Percentiles rank a stretch among this genome's conserved stretches.
Conservation (phyloP, 2,113 vertebrate genomes). For the Ramphastos sulfuratus region DNA sequence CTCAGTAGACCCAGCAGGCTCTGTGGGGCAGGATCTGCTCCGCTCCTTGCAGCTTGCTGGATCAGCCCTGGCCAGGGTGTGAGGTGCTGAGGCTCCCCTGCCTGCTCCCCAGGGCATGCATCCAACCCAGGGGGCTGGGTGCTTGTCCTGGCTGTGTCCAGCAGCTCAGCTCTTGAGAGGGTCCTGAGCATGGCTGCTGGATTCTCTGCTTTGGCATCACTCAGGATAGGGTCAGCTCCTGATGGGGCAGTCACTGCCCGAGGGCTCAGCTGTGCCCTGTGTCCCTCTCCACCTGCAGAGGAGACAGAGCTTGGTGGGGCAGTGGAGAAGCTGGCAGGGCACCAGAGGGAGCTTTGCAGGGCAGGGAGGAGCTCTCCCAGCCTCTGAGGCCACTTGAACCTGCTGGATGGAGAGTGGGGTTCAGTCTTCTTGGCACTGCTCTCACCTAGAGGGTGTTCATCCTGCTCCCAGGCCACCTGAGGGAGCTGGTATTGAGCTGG, state of each 20-base stretch:
- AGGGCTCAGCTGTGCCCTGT: not conserved
- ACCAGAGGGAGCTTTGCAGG: not conserved
- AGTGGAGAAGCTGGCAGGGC: not conserved
- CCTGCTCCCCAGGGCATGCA: not conserved
- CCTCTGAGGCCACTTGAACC: not conserved
- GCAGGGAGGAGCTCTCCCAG: not conserved
- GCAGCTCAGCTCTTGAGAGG: not conserved
- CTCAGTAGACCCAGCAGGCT: not conserved
- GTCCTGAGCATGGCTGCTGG: not conserved
- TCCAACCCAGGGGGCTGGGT: not conserved
- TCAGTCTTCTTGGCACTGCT: not conserved
- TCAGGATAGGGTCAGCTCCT: not conserved
- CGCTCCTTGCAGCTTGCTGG: not conserved
- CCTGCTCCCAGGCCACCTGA: not conserved
- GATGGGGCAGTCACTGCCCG: not conserved
- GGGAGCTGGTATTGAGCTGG: not conserved
- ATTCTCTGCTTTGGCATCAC: not conserved
- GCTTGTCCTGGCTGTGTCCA: fast-evolving
- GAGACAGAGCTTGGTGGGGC: not conserved
- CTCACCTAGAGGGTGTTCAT: not conserved
- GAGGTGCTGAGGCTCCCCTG: not conserved
- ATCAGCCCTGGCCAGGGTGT: not conserved
- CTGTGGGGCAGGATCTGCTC: not conserved
- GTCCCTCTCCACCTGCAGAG: not conserved
- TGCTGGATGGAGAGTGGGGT: not conserved